These are phyloP conservation scores for Meloidogyne chitwoodi DNA, from an alignment of 1,140 invertebrate genomes.

Conservation along the genomic window DNA sequence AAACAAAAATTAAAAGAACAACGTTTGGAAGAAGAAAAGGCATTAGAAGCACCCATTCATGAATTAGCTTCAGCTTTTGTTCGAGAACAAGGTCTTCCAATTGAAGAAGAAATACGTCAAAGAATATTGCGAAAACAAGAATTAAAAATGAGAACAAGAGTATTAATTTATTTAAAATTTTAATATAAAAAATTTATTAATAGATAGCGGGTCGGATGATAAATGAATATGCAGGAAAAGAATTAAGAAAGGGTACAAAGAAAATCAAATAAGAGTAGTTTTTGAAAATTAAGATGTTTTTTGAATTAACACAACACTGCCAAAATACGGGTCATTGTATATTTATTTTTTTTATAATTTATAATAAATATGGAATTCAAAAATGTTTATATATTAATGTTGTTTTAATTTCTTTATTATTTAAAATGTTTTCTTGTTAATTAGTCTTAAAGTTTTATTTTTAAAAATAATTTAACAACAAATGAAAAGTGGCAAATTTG, in stretches of 20 bases:
- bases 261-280: not conserved
- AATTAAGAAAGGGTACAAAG: not conserved
- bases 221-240: not conserved
- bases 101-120: slow-evolving; percentile 22
- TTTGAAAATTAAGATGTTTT: not conserved
- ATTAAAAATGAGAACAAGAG: slow-evolving; percentile 24
- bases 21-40: not conserved
- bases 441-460: not conserved
- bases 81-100: slow-evolving; percentile 23
- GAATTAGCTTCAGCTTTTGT: slow-evolving; percentile 34
- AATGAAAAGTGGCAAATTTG: slow-evolving; percentile 14
- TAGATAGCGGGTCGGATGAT: not conserved
- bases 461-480: not conserved
- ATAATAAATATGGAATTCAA: not conserved
- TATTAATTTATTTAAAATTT: slow-evolving; percentile 1
- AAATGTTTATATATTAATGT: not conserved
- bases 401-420: not conserved
- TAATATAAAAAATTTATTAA: not conserved
- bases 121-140: slow-evolving; percentile 24
- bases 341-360: not conserved
- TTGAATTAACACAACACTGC: not conserved
- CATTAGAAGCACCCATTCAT: slow-evolving; percentile 5
- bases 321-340: not conserved
- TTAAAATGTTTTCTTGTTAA: not conserved
- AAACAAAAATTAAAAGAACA: slow-evolving; percentile 1